Base-by-base conservation (phyloP, 2,113 vertebrate genomes). In the Cardinalis cardinalis region DNA sequence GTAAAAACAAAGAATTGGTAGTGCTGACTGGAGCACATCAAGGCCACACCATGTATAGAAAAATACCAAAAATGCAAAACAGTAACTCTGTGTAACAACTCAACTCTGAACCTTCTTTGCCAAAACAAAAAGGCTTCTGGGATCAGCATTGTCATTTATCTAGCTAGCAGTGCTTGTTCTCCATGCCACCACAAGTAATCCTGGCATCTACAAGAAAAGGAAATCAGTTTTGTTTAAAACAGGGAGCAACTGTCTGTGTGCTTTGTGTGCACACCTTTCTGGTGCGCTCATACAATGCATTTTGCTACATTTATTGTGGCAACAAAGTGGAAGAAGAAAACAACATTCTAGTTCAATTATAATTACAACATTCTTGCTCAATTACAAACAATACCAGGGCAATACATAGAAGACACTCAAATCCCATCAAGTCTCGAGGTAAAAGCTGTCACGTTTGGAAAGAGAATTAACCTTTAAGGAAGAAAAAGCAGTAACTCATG, bases 141-240 rank as follows among this genome's bases (percentile, higher is more conserved):
- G 36, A 68, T 65, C 12, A 76, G 41, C 1, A 3, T 0, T 72
- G 24, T 18, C 46, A 72, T 31, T 58, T 44, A 38, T 41, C 46
- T 9, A 61, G 46, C 14, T 76, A 73, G 43, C 34, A 63, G 34
- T 61, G 23, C 56, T 63, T 83, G 29, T 31, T 81, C 52, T 81
- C 65, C 21, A 36, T 38, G 32, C 44, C n/a, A 87, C 26, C 43
- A 40, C 36, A 89, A 84, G 26, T 55, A 87, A 91, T 48, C 9
- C 21, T 53, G 49, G 25, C 36, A 53, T 74, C 69, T 89, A 36
- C 16, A 10, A 92, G 66, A 78, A 89, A 64, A 84, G 44, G 2
- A 46, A 75, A 52, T 74, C 18, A 34, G 14, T 89, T 89, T 60
- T 64, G 8, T 74, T 78, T 74, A 53, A 84, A 93, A 87, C 26